A percentile compares a stretch with the other conserved stretches of the same genome.
phyloP scores from a whole-genome alignment of 1,140 invertebrate species.

The Agrilus planipennis region DNA sequence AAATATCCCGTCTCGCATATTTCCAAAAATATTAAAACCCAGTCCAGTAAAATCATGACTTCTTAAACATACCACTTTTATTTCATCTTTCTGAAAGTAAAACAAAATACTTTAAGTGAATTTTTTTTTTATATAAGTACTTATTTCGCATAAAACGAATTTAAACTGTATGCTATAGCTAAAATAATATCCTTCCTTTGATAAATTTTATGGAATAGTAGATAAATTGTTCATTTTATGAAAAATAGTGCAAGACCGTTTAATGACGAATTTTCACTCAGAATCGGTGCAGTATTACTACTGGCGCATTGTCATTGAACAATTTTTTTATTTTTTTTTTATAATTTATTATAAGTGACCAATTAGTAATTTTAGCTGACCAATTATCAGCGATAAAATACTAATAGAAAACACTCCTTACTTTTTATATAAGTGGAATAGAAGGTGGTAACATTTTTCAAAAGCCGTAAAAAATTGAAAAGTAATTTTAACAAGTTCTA shows the following conservation, averaged over 20 bases:
- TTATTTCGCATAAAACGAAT: no score
- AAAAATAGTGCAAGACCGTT: no score
- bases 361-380: not conserved
- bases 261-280: no score
- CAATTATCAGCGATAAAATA: not conserved
- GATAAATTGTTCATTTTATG: no score
- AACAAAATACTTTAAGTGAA: slow-evolving; percentile 8
- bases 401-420: slow-evolving; percentile 1
- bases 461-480: not conserved
- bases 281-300: no score
- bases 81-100: slow-evolving; percentile 28
- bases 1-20: slow-evolving; percentile 79
- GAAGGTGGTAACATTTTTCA: not conserved
- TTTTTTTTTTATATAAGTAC: no score
- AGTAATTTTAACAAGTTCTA: no score
- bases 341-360: not conserved
- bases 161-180: no score
- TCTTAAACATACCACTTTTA: slow-evolving; percentile 57
- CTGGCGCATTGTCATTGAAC: no score
- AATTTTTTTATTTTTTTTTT: slow-evolving; percentile 8
- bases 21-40: slow-evolving; percentile 81
- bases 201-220: no score
- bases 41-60: slow-evolving; percentile 83
- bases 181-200: no score
- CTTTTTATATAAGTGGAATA: not conserved